A percentile compares a stretch with the other conserved stretches of the same genome.
phyloP scores from a whole-genome alignment of 2,797 vertebrate species.

The Prunella strophiata region DNA sequence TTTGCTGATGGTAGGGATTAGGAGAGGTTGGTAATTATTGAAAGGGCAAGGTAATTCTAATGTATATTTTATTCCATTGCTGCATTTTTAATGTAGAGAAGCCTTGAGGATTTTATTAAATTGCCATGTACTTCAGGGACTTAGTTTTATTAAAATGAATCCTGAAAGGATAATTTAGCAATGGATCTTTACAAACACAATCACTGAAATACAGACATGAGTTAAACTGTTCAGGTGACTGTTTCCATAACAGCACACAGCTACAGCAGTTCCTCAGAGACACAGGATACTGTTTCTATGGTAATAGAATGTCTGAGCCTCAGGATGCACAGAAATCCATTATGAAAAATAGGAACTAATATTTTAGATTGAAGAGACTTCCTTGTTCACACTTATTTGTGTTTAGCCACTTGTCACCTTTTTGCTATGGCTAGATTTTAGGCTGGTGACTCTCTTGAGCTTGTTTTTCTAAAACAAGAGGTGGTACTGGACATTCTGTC shows the following conservation, averaged over 20 bases:
- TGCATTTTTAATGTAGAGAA: not conserved
- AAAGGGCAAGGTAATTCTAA: not conserved
- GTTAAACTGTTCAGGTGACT: conserved; percentile 27
- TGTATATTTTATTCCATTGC: not conserved
- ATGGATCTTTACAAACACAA: not conserved
- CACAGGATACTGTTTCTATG: conserved; percentile 58
- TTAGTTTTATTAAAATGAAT: not conserved
- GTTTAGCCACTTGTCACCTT: not conserved
- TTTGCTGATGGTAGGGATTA: not conserved
- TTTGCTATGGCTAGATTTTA: not conserved
- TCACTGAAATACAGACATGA: not conserved
- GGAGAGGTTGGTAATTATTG: not conserved
- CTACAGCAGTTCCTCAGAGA: conserved; percentile 11
- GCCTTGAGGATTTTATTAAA: not conserved
- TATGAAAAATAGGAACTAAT: not conserved
- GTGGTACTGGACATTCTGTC: not conserved
- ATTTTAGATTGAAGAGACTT: not conserved
- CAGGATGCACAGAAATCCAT: not conserved
- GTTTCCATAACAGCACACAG: conserved; percentile 62
- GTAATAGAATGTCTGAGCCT: conserved; percentile 30
- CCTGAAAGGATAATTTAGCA: not conserved
- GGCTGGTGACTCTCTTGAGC: not conserved
- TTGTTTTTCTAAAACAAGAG: not conserved
- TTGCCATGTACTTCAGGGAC: not conserved
- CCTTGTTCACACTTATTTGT: not conserved